Evolutionary conservation across 2,113 vertebrate species (phyloP), one percentile per base, ranked within the genome.

Genomic region (Tonatia bakeri): DNA sequence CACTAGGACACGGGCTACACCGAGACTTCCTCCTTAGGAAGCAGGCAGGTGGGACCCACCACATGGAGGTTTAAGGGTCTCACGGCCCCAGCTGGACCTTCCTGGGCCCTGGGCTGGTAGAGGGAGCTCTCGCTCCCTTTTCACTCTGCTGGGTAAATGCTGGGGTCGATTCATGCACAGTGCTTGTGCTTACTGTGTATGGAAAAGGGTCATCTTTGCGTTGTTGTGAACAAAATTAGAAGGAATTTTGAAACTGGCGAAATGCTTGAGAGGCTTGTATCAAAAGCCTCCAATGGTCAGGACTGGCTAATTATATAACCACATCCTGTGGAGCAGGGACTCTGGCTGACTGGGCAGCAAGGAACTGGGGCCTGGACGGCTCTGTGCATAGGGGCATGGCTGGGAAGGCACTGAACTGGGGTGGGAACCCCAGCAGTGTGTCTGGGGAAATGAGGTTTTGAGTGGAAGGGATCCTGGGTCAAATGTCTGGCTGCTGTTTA

Each of bases 321-420:
- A 28, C 24, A 1, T 61, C 59, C 59, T 28, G 0, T 0, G 28
- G n/a, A 24, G 4, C 9, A 2, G n/a, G 13, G 8, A 13, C 9
- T 54, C 17, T 28, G 22, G 19, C 0, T 3, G 26, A 20, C 24
- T 22, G n/a, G 19, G 9, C 38, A 70, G 64, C 47, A 72, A 79
- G 75, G 59, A 26, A 4, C n/a, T 26, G 0, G 16, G 83, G 61
- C 43, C 50, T 22, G 20, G 1, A n/a, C 1, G 7, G 15, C 50
- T 54, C 52, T n/a, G 9, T 1, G n/a, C 12, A 15, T 1, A 9
- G 87, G 38, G 12, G 16, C 19, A 0, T 1, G 6, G 28, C 40
- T 45, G 24, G 87, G 45, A 28, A 33, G 26, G 69, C 22, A 14
- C 45, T 13, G n/a, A 75, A 28, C 67, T 33, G 40, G 69, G 61